A percentile compares a stretch with the other conserved stretches of the same genome.
Evolutionary conservation across 2,113 vertebrate genomes (phyloP).

Genomic region (Anoura caudifer): DNA sequence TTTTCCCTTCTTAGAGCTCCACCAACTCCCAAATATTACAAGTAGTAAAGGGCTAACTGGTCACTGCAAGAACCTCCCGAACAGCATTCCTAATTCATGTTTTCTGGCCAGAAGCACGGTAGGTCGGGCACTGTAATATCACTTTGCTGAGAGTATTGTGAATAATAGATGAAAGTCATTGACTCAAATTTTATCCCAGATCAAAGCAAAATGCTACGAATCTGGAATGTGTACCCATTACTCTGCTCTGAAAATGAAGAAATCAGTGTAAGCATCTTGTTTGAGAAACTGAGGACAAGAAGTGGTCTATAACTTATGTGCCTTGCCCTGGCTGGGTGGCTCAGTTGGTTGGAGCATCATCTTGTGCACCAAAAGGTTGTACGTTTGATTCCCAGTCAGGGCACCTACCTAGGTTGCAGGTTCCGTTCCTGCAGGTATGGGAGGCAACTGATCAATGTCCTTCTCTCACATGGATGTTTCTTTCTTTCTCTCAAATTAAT

Average conservation of each 20-base stretch:
- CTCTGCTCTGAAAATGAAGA: neutral
- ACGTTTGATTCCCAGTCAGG: neutral
- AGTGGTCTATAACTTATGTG: neutral
- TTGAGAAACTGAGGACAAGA: neutral
- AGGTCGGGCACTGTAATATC: neutral
- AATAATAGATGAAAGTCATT: neutral
- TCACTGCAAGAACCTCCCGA: neutral
- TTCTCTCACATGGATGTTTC: too few relatives aligned
- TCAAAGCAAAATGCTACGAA: slow-evolving; percentile 18
- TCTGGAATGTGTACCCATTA: neutral
- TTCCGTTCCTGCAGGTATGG: neutral
- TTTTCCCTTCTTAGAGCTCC: neutral
- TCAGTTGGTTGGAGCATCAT: neutral
- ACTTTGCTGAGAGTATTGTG: neutral
- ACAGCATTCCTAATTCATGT: neutral
- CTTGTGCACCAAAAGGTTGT: neutral
- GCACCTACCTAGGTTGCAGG: neutral
- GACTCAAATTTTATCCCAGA: neutral
- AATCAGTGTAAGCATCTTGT: neutral
- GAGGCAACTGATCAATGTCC: neutral
- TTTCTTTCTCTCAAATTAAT: too few relatives aligned
- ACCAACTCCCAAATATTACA: neutral
- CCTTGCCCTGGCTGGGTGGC: neutral
- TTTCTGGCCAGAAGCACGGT: neutral
- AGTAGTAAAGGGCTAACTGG: neutral